Percentiles rank a stretch among this genome's conserved stretches.
These are phyloP conservation scores for Monomorium pharaonis DNA, from an alignment of 1,140 invertebrate species.

Conservation along the genomic window DNA sequence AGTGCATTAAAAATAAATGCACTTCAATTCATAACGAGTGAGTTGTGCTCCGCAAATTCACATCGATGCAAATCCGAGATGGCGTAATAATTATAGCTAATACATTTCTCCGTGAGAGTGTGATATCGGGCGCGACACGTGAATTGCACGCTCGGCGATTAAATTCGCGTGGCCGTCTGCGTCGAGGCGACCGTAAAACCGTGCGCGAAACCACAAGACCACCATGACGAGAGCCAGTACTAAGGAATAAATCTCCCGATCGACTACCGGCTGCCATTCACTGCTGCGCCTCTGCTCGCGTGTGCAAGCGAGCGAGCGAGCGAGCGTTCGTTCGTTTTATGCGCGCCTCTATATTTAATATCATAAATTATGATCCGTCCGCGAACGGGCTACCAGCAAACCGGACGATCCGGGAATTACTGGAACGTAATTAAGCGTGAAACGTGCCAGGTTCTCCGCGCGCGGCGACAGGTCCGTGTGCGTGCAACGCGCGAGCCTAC, in stretches of 20 bases:
- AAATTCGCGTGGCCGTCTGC: slow-evolving; percentile 20
- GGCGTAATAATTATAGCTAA: slow-evolving; percentile 23
- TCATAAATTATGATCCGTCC: slow-evolving; percentile 70
- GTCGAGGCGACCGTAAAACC: not conserved
- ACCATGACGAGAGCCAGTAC: slow-evolving; percentile 12
- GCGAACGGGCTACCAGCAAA: slow-evolving; percentile 53
- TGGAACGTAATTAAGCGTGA: slow-evolving; percentile 68
- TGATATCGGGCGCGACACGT: not conserved
- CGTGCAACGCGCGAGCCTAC: not conserved
- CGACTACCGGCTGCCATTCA: slow-evolving; percentile 77
- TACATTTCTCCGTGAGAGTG: not conserved
- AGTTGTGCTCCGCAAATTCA: not conserved
- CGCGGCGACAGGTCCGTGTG: slow-evolving; percentile 13
- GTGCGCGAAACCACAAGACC: slow-evolving; percentile 32
- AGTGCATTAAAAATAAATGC: not conserved
- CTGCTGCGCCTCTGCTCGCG: slow-evolving; percentile 33
- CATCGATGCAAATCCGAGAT: not conserved
- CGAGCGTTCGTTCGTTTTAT: slow-evolving; percentile 47
- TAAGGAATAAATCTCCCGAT: slow-evolving; percentile 78
- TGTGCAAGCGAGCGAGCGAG: not conserved
- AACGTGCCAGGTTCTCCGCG: slow-evolving; percentile 52
- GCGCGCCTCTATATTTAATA: slow-evolving; percentile 53
- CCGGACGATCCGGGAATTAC: slow-evolving; percentile 63
- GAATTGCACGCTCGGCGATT: not conserved
- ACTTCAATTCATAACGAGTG: not conserved